These are phyloP conservation scores for Rosalia funebris DNA, from an alignment of 2,888 invertebrate species.

Conservation along the genomic window DNA sequence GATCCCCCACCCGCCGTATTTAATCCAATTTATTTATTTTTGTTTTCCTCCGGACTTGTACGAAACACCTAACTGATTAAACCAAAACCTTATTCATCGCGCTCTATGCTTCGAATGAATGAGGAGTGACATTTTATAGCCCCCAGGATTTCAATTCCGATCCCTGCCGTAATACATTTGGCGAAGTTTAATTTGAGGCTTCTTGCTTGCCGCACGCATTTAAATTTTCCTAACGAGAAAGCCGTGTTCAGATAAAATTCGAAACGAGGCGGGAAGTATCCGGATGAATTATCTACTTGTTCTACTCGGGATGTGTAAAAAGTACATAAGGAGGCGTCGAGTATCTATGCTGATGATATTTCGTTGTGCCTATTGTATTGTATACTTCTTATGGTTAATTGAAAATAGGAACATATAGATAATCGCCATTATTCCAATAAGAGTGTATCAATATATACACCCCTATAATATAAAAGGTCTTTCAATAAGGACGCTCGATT, in stretches of 20 bases:
- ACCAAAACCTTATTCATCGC: not conserved
- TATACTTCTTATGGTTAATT: too few species aligned
- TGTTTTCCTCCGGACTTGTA: not conserved
- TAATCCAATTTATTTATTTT: too few species aligned
- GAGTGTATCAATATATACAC: too few species aligned
- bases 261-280: not conserved
- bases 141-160: not conserved
- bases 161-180: not conserved
- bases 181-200: slow-evolving; percentile 2
- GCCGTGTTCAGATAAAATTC: not conserved
- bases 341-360: too few species aligned
- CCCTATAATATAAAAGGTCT: too few species aligned
- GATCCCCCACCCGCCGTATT: too few species aligned
- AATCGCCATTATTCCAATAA: too few species aligned
- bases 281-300: slow-evolving; percentile 7
- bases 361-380: too few species aligned
- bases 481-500: too few species aligned
- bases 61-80: not conserved
- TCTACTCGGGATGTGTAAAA: slow-evolving; percentile 14
- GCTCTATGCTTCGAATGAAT: not conserved
- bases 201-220: not conserved
- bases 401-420: too few species aligned
- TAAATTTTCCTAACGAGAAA: slow-evolving; percentile 19
- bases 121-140: slow-evolving; percentile 22
- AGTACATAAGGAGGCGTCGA: too few species aligned